phyloP scores from a whole-genome alignment of 2,797 vertebrate genomes.

The Gymnodraco acuticeps region DNA sequence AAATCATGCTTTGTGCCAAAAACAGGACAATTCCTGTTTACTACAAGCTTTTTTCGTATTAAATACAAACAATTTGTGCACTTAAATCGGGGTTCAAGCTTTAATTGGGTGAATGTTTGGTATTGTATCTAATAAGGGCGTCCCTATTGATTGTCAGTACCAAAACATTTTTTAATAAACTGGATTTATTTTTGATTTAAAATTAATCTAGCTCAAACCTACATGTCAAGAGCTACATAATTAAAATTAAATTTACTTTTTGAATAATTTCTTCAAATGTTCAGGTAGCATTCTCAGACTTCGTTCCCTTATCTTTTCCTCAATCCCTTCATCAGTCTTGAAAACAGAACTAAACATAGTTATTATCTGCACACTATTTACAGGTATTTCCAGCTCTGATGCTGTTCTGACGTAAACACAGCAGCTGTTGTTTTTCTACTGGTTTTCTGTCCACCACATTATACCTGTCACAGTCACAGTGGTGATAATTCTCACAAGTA shows the following conservation, averaged over 20 bases:
- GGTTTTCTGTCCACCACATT: conserved; percentile 16
- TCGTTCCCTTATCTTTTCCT: neutral
- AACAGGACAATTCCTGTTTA: neutral
- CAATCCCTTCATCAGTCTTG: neutral
- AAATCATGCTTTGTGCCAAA: neutral
- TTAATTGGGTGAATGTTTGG: neutral
- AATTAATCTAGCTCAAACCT: too few species aligned
- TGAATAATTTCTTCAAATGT: neutral
- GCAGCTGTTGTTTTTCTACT: conserved; percentile 36
- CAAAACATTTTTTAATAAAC: too few species aligned
- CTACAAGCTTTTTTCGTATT: neutral
- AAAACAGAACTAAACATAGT: neutral
- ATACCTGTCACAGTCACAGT: neutral
- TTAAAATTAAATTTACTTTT: too few species aligned
- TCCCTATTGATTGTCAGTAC: too few species aligned
- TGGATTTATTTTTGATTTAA: too few species aligned
- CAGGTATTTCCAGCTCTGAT: conserved; percentile 40
- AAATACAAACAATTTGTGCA: neutral
- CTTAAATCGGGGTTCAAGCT: neutral
- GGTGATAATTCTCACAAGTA: conserved; percentile 17
- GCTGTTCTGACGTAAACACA: conserved; percentile 18
- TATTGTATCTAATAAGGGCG: neutral
- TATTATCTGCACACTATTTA: neutral
- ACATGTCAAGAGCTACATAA: too few species aligned
- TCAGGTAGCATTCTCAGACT: neutral